Percentiles rank a stretch among this genome's conserved stretches.
Evolutionary conservation across 2,113 vertebrate genomes (phyloP).

Genomic region (Piaya cayana): DNA sequence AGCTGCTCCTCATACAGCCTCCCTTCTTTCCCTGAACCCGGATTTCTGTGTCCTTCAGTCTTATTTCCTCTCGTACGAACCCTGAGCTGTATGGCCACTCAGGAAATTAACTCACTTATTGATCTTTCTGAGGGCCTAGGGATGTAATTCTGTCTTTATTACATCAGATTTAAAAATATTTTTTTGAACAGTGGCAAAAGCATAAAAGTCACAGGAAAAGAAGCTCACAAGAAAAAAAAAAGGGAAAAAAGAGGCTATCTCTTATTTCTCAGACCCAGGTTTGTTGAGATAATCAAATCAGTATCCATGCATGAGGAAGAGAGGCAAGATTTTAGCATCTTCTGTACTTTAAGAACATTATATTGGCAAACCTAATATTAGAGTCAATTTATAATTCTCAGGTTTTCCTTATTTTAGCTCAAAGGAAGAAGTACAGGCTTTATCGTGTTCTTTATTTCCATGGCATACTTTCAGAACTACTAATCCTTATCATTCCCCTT

Average conservation of each 20-base stretch:
- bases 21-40: background rate
- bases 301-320: background rate
- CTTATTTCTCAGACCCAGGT: background rate
- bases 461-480: background rate
- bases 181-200: constrained; percentile 45
- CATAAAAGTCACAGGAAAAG: background rate
- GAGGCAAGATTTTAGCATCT: background rate
- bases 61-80: background rate
- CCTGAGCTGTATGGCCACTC: constrained; percentile 1
- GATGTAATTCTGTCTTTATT: constrained; percentile 56
- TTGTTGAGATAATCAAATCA: background rate
- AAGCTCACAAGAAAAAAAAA: background rate
- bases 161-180: constrained; percentile 45
- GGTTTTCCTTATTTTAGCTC: background rate
- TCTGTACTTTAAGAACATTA: background rate
- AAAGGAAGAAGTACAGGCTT: background rate
- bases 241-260: background rate
- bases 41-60: background rate
- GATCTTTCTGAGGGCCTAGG: constrained; percentile 27
- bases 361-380: background rate
- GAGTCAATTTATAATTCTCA: background rate
- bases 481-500: background rate
- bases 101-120: constrained; percentile 62
- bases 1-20: too few species aligned
- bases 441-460: background rate